Conservation (phyloP, 92 coral and sea anemone genomes). For the Epizoanthus ramosus region DNA sequence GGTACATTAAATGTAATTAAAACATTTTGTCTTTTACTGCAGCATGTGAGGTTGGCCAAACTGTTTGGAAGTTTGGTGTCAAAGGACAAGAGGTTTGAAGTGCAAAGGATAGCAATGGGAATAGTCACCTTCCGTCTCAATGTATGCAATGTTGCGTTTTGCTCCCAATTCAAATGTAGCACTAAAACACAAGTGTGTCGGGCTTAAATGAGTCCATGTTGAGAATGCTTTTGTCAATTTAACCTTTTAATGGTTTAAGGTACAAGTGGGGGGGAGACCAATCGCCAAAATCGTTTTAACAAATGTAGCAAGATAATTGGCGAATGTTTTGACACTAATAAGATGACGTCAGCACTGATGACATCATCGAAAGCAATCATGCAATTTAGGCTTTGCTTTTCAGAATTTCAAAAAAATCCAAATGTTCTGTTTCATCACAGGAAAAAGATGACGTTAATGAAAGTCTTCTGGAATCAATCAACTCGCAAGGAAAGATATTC, state of each 20-base stretch:
- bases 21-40: background rate
- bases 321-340: too few relatives aligned
- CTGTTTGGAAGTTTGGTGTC: conserved; percentile 15
- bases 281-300: too few relatives aligned
- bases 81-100: background rate
- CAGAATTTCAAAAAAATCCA: too few relatives aligned
- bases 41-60: conserved; percentile 3
- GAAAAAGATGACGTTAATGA: background rate
- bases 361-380: too few relatives aligned
- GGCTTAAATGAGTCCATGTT: too few relatives aligned
- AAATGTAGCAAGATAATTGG: too few relatives aligned
- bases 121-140: conserved; percentile 4
- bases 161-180: background rate
- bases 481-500: background rate
- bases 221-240: too few relatives aligned
- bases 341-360: too few relatives aligned
- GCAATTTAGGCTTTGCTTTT: too few relatives aligned
- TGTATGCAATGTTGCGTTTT: background rate
- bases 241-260: too few relatives aligned
- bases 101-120: background rate
- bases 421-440: background rate
- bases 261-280: too few relatives aligned
- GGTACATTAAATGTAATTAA: too few relatives aligned
- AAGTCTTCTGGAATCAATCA: conserved; percentile 7
- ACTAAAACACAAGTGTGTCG: background rate